Evolutionary conservation across 2,888 invertebrate species (phyloP), one percentile per base, ranked within the genome.

Genomic region (Cyaniris semiargus): DNA sequence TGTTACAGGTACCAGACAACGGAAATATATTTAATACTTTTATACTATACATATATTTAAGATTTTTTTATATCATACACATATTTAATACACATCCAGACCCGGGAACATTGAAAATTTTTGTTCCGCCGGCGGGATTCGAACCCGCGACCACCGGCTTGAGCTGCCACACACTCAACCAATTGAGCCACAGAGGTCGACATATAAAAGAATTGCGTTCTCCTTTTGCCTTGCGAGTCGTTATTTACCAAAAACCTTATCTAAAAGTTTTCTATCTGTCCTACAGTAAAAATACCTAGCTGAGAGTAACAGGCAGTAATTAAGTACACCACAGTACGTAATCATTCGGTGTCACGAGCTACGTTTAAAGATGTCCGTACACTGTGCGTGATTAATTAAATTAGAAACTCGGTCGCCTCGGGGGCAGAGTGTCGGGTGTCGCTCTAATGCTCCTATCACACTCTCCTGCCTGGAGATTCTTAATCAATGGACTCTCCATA

Each of bases 351-450:
- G 74, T 74, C 74, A 74, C 21, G 38, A 72, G 74, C 53, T 53
- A 74, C 44, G 74, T 74, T 74, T 74, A 74, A 74, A 74, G 74
- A 74, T 74, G 74, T 74, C 74, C 74, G 74, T 53, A 53, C 74
- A 74, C 13, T 74, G 74, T 74, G 74, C 74, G 74, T 74, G 74
- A 74, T 74, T 74, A 74, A 74, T 74, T 74, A 74, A 74, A 74
- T 74, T 74, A 74, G 74, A 74, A 74, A 74, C 74, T 74, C 74
- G 74, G 74, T 74, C 74, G 74, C 48, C 74, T 44, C 48, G 74
- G 44, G 72, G 74, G 74, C 74, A 48, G 53, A 53, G 74, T 23
- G 27, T 74, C 74, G 48, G 53, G 48, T 74, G 74, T 74, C 74
- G 74, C 27, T 74, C 74, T 18, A 27, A 74, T 38, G 27, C 48